Percentiles rank a stretch among this genome's conserved stretches.
phyloP scores from a whole-genome alignment of 2,113 vertebrate species.

The Odontophorus gujanensis region DNA sequence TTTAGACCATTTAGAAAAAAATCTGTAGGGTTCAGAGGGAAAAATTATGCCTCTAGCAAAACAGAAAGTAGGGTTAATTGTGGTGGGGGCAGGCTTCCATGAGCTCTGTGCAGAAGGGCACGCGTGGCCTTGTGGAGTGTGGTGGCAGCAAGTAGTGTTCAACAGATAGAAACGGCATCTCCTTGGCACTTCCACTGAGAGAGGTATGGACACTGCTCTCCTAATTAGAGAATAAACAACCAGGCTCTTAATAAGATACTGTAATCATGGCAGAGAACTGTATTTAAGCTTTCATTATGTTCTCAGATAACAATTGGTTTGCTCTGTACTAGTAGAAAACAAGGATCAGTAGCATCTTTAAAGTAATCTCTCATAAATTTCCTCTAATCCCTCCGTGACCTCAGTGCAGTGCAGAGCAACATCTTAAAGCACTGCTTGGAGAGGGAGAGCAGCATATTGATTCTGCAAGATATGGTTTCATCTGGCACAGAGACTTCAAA shows the following conservation, averaged over 20 bases:
- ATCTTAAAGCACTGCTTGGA: background rate
- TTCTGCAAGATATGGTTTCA: background rate
- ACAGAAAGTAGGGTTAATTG: background rate
- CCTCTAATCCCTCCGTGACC: background rate
- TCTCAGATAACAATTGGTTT: background rate
- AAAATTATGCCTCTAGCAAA: background rate
- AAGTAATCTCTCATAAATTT: background rate
- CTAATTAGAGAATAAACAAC: background rate
- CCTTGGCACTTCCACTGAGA: background rate
- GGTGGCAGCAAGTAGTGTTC: rapidly evolving
- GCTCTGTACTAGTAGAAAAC: background rate
- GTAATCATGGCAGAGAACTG: background rate
- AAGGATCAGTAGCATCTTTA: background rate
- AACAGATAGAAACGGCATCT: background rate
- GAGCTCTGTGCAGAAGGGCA: rapidly evolving
- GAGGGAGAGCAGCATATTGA: background rate
- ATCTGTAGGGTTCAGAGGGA: background rate
- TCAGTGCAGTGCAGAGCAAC: background rate
- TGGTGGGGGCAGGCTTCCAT: background rate
- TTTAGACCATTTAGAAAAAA: conserved; percentile 7
- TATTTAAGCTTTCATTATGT: background rate
- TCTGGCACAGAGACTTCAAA: background rate
- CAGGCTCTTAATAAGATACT: background rate
- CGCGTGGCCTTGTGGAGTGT: rapidly evolving
- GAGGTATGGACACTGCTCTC: background rate